Conservation (phyloP, 2,797 vertebrate species). For the Okamejei kenojei region DNA sequence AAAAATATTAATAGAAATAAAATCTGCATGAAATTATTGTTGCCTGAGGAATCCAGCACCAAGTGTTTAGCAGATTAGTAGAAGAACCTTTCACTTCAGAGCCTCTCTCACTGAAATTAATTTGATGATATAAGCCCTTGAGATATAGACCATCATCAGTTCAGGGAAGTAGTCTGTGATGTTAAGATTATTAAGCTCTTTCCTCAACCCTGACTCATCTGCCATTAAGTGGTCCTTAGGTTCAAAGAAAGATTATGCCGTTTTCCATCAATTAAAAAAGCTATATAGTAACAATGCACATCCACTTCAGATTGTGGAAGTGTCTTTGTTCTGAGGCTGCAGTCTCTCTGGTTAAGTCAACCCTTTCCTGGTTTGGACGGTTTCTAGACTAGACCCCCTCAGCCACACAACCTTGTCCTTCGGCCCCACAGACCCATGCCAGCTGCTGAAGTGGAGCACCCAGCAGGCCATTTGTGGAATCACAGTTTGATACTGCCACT, state of each 20-base stretch:
- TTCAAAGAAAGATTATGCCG: constrained; percentile 25
- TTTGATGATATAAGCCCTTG: constrained; percentile 31
- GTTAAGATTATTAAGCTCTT: constrained; percentile 29
- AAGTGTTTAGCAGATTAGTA: constrained; percentile 6
- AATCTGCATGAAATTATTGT: constrained; percentile 32
- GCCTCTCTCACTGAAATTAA: constrained; percentile 3
- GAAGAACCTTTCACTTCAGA: not conserved
- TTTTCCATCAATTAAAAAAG: not conserved
- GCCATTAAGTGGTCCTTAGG: constrained; percentile 34
- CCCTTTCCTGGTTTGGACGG: not conserved
- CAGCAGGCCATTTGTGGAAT: not conserved
- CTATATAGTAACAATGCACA: not conserved
- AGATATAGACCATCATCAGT: not conserved
- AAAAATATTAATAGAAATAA: constrained; percentile 34
- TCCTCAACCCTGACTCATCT: not conserved
- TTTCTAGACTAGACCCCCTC: not conserved
- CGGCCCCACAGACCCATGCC: not conserved
- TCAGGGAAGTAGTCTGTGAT: not conserved
- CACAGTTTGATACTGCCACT: no score
- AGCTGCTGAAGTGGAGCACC: no score
- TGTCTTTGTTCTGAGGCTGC: not conserved
- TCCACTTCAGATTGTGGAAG: not conserved
- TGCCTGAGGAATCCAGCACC: not conserved
- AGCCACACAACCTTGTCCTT: not conserved
- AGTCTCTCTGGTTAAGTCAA: not conserved